Evolutionary conservation across 2,797 vertebrate species (phyloP).

Genomic region (Oceanodroma leucorhoa): DNA sequence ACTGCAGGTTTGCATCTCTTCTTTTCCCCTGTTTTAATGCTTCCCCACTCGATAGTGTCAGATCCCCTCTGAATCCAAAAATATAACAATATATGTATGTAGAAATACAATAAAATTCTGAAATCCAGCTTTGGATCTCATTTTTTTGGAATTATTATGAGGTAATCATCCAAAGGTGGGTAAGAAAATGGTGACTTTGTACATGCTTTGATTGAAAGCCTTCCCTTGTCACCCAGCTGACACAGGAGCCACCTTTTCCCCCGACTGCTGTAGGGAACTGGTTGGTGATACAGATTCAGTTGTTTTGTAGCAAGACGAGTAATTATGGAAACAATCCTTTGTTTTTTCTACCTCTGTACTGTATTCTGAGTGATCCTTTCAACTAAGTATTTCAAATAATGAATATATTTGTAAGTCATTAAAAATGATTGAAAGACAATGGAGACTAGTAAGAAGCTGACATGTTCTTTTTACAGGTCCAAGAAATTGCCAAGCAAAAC

Average conservation of each 20-base stretch:
- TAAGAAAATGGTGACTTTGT: neutral
- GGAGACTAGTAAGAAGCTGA: neutral
- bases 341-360: neutral
- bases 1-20: conserved; percentile 84
- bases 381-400: neutral
- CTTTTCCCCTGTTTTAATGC: neutral
- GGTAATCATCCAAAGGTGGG: neutral
- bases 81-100: neutral
- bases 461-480: conserved; percentile 79
- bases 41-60: neutral
- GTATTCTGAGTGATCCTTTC: neutral
- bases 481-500: conserved; percentile 88
- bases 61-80: neutral
- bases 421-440: neutral
- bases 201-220: neutral
- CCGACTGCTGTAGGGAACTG: neutral
- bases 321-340: neutral
- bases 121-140: neutral
- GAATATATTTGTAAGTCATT: neutral
- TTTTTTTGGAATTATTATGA: neutral
- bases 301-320: neutral
- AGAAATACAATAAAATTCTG: neutral
- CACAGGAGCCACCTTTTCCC: neutral
- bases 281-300: neutral
- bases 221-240: neutral